A percentile compares a stretch with the other conserved stretches of the same genome.
These are phyloP conservation scores for Drosophila seguyi DNA, from an alignment of 1,140 invertebrate species.

Conservation along the genomic window DNA sequence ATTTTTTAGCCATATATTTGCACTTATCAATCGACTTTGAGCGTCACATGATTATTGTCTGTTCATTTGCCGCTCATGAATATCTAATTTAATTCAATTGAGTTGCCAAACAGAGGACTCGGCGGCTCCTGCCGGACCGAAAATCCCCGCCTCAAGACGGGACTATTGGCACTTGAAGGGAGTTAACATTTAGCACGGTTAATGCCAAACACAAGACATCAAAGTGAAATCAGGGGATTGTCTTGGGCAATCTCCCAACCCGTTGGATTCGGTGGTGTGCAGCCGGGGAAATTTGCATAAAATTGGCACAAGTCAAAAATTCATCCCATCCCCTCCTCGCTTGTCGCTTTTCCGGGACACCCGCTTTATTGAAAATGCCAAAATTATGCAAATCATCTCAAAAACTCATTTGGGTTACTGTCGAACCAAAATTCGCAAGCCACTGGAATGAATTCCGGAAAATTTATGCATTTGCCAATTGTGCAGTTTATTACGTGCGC, in stretches of 20 bases:
- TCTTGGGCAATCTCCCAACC: constrained; percentile 24
- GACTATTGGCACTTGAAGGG: constrained; percentile 63
- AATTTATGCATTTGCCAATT: constrained; percentile 69
- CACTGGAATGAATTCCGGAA: constrained; percentile 33
- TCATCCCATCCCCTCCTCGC: constrained; percentile 22
- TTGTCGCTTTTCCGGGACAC: constrained; percentile 30
- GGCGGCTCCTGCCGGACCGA: constrained; percentile 5
- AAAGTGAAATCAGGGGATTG: constrained; percentile 64
- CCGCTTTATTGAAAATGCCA: constrained; percentile 72
- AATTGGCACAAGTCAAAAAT: constrained; percentile 83
- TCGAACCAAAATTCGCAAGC: constrained; percentile 44
- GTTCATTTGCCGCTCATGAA: constrained; percentile 56
- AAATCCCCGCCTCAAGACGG: constrained; percentile 27
- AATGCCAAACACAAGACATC: constrained; percentile 76
- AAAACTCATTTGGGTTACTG: constrained; percentile 59
- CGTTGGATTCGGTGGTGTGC: constrained; percentile 35
- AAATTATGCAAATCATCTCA: constrained; percentile 73
- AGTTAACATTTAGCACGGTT: constrained; percentile 82
- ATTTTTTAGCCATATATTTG: constrained; percentile 48
- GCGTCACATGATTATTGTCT: constrained; percentile 56
- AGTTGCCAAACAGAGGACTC: constrained; percentile 52
- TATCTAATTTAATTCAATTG: constrained; percentile 71
- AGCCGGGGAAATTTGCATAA: constrained; percentile 71
- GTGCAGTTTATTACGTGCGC: constrained; percentile 45
- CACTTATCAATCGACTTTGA: constrained; percentile 67